Base-by-base conservation (phyloP, 2,113 vertebrate genomes). In the Lucifuga dentata region DNA sequence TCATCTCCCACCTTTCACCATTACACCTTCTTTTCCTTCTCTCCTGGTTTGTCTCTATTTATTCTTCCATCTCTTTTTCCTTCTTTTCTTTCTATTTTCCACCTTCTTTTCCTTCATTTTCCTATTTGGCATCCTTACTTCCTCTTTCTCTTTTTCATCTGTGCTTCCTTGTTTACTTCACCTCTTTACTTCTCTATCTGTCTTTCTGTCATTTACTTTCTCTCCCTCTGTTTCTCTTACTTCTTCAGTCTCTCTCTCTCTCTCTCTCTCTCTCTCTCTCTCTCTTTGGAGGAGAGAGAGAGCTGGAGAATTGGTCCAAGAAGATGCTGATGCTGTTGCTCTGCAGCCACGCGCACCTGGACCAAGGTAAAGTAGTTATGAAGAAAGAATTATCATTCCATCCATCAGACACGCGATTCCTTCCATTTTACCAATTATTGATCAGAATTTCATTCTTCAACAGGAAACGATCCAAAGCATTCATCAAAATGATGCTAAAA, bases 1-100 rank as follows among this genome's bases (percentile, higher is more conserved):
- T 74, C 68, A 74, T 69, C 40, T 19, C 15, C 61, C 58, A 55
- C 68, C 70, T 62, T 32, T 65, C 29, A 56, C 78, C 78, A 87
- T 86, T 78, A 80, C 57, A 11, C 20, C 16, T 3, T 26, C 33
- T 20, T 24, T 8, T 29, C 26, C 3, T 53, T 52, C 20, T 51
- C 4, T 56, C 38, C 15, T 15, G 19, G 1, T 2, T 11, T 13
- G 36, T 11, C 6, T 26, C 12, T 65, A 29, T 13, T 8, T 38
- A 3, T 8, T 13, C 3, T 38, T 8, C 36, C 3, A 11, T 12
- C 26, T 29, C 3, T 29, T 3, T 13, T 12, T 38, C 9, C 23
- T 19, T 23, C 39, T 1, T 29, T 49, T 56, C n/a, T 6, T 1
- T n/a, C 26, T n/a, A 7, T 57, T 38, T 23, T 24, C 4, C 8